A percentile compares a stretch with the other conserved stretches of the same genome.
Evolutionary conservation across 1,140 invertebrate species (phyloP).

Genomic region (Pinna nobilis): DNA sequence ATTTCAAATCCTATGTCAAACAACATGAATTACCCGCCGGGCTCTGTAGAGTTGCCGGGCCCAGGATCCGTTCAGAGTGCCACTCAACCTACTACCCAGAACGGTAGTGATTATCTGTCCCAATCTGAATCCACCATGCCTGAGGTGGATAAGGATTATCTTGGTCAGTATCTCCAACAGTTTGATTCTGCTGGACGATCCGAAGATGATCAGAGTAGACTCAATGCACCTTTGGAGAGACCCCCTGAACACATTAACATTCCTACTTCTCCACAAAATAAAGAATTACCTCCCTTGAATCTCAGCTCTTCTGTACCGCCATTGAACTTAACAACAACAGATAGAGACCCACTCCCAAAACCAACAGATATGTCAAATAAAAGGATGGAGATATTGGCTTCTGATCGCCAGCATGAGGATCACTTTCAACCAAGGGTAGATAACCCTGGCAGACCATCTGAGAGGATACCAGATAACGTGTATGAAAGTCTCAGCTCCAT

Average conservation of each 20-base stretch:
- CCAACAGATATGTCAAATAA: conserved; percentile 57
- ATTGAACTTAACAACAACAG: conserved; percentile 31
- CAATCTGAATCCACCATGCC: conserved; percentile 54
- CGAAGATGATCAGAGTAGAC: conserved; percentile 33
- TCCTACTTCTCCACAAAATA: conserved; percentile 28
- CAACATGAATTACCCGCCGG: conserved; percentile 13
- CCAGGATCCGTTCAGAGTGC: conserved; percentile 32
- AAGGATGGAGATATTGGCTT: conserved; percentile 62
- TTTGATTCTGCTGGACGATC: conserved; percentile 43
- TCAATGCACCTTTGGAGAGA: conserved; percentile 33
- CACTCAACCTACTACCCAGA: conserved; percentile 30
- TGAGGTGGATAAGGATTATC: conserved; percentile 65
- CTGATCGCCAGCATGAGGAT: conserved; percentile 54
- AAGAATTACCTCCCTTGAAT: conserved; percentile 43
- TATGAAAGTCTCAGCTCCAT: conserved; percentile 42
- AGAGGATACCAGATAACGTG: conserved; percentile 49
- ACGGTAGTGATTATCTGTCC: conserved; percentile 30
- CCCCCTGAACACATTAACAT: conserved; percentile 25
- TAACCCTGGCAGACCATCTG: conserved; percentile 48
- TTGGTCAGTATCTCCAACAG: conserved; percentile 64
- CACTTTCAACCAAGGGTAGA: conserved; percentile 43
- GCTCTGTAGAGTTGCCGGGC: conserved; percentile 22
- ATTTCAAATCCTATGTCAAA: conserved; percentile 20
- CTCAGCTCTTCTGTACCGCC: conserved; percentile 32
- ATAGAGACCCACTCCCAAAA: conserved; percentile 42